phyloP scores from a whole-genome alignment of 1,140 invertebrate genomes.

The Pachypsylla venusta region DNA sequence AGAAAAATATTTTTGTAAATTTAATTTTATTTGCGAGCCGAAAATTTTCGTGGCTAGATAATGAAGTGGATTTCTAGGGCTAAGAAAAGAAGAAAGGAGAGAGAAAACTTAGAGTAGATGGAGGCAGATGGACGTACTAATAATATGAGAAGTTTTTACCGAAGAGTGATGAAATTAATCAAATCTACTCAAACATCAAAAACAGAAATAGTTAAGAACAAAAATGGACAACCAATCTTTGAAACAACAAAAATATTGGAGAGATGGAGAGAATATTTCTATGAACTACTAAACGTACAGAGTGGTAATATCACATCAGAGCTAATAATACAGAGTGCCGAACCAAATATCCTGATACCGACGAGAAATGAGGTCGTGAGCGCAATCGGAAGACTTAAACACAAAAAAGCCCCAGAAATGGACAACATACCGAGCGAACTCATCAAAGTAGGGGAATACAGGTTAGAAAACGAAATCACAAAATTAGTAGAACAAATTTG shows the following conservation, averaged over 20 bases:
- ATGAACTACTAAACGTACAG: neutral
- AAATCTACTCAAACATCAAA: neutral
- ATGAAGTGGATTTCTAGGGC: neutral
- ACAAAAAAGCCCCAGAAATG: neutral
- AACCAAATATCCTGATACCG: neutral
- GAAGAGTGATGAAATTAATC: neutral
- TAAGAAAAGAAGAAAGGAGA: neutral
- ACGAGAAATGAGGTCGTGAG: neutral
- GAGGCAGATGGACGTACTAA: neutral
- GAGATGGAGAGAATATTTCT: neutral
- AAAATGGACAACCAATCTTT: neutral
- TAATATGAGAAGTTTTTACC: neutral
- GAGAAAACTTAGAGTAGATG: neutral
- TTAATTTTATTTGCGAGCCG: no score
- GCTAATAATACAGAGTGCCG: neutral
- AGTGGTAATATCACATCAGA: neutral
- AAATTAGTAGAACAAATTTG: neutral
- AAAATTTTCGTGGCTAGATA: no score
- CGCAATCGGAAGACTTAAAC: neutral
- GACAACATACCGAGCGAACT: neutral
- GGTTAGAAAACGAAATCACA: neutral
- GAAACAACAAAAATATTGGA: neutral
- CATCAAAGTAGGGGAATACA: neutral
- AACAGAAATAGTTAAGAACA: neutral
- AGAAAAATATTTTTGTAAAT: no score